phyloP scores from a whole-genome alignment of 2,113 vertebrate species.

The Panthera leo region DNA sequence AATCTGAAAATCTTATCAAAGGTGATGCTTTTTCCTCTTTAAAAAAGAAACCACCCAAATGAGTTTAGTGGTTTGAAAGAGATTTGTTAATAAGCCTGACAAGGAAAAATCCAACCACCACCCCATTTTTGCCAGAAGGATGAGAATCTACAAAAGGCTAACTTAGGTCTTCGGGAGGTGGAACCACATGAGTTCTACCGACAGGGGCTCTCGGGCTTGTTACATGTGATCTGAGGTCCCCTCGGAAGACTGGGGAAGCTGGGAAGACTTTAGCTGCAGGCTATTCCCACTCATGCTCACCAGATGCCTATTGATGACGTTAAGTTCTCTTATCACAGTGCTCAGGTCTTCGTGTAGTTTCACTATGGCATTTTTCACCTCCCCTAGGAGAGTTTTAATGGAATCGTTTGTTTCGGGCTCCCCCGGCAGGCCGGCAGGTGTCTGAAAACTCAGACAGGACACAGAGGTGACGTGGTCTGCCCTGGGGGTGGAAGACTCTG shows the following conservation, averaged over 20 bases:
- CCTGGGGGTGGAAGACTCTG: not conserved
- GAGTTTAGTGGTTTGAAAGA: conserved; percentile 15
- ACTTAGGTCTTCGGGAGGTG: not conserved
- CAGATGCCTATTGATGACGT: conserved; percentile 47
- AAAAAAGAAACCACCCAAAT: conserved; percentile 25
- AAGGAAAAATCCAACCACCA: conserved; percentile 26
- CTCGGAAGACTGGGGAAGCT: not conserved
- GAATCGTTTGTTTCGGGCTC: not conserved
- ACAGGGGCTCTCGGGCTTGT: not conserved
- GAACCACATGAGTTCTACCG: not conserved
- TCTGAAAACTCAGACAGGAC: not conserved
- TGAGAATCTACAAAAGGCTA: not conserved
- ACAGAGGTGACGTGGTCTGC: not conserved
- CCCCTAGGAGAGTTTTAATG: conserved; percentile 32
- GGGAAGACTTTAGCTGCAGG: not conserved
- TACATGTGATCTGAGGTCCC: not conserved
- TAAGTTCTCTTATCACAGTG: conserved; percentile 57
- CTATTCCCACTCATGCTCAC: conserved; percentile 7
- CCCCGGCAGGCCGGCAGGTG: not conserved
- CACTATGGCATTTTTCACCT: conserved; percentile 63
- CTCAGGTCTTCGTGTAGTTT: conserved; percentile 64
- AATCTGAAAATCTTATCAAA: conserved; percentile 44
- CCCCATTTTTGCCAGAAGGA: not conserved
- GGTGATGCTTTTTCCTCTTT: conserved; percentile 4
- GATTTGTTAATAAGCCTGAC: conserved; percentile 23